Evolutionary conservation across 2,888 invertebrate genomes (phyloP).

Genomic region (Blomia tropicalis): DNA sequence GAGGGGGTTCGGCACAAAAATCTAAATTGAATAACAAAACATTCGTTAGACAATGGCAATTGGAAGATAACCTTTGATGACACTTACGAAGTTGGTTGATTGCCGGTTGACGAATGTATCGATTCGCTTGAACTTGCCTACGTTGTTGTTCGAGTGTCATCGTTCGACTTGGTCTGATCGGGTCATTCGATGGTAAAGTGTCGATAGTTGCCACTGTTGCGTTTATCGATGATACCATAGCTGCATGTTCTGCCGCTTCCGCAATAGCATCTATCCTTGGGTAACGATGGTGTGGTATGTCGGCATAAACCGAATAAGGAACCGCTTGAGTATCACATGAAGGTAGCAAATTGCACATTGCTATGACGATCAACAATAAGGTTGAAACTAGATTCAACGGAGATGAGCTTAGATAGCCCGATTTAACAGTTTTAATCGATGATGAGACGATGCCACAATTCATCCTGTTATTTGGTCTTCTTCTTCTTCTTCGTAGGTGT

Average conservation of each 20-base stretch:
- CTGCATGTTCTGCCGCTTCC: not conserved
- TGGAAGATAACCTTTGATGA: no score
- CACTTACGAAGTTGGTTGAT: conserved; percentile 1
- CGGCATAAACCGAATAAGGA: not conserved
- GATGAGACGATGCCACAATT: no score
- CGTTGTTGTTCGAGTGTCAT: not conserved
- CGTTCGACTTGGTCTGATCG: not conserved
- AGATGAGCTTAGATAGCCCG: no score
- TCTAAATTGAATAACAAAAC: not conserved
- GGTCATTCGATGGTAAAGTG: no score
- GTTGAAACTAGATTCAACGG: not conserved
- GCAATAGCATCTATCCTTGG: not conserved
- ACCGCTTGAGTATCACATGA: not conserved
- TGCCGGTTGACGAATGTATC: not conserved
- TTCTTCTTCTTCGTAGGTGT: not conserved
- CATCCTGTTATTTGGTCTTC: no score
- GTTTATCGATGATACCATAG: no score
- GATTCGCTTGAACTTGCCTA: not conserved
- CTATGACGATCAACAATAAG: not conserved
- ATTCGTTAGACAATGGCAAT: not conserved
- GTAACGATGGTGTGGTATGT: not conserved
- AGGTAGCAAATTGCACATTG: not conserved
- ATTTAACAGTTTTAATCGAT: not conserved
- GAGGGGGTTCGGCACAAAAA: conserved; percentile 20
- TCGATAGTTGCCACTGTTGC: no score